These are phyloP conservation scores for Patagioenas fasciata DNA, from an alignment of 2,113 vertebrate genomes.

Conservation along the genomic window DNA sequence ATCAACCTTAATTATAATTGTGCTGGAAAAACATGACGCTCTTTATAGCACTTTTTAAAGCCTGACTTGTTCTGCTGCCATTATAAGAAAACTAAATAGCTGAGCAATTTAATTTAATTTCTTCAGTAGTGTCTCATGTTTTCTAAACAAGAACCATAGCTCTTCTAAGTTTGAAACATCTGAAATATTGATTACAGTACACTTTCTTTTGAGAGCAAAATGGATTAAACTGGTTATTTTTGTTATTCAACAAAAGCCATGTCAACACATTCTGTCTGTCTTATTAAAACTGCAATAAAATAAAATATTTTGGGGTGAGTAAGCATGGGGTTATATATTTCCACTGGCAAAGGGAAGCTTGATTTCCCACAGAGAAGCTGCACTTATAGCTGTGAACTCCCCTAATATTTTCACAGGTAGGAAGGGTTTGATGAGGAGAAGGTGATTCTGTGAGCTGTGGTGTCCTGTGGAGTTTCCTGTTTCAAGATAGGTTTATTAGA, in stretches of 20 bases:
- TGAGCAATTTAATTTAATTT: slow-evolving; percentile 68
- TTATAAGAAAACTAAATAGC: slow-evolving; percentile 53
- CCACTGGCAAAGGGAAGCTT: neutral
- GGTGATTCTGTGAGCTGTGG: neutral
- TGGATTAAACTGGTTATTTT: neutral
- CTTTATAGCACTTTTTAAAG: slow-evolving; percentile 30
- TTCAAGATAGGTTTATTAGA: neutral
- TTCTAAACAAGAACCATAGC: slow-evolving; percentile 49
- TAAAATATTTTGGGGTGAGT: neutral
- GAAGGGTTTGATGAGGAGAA: neutral
- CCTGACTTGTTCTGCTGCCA: slow-evolving; percentile 30
- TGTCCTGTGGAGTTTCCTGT: neutral
- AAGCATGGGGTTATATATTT: neutral
- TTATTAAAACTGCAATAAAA: neutral
- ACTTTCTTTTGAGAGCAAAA: slow-evolving; percentile 38
- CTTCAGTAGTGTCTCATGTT: slow-evolving; percentile 16
- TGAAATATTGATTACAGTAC: slow-evolving; percentile 37
- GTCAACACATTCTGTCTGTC: neutral
- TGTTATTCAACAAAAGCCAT: neutral
- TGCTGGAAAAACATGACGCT: neutral
- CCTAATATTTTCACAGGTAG: neutral
- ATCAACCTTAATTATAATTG: slow-evolving; percentile 61
- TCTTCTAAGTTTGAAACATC: slow-evolving; percentile 16
- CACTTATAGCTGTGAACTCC: neutral
- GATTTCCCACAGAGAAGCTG: neutral